Percentiles rank a stretch among this genome's conserved stretches.
Conservation (phyloP, 2,888 invertebrate species). For the Acrocyrtus sp. region DNA sequence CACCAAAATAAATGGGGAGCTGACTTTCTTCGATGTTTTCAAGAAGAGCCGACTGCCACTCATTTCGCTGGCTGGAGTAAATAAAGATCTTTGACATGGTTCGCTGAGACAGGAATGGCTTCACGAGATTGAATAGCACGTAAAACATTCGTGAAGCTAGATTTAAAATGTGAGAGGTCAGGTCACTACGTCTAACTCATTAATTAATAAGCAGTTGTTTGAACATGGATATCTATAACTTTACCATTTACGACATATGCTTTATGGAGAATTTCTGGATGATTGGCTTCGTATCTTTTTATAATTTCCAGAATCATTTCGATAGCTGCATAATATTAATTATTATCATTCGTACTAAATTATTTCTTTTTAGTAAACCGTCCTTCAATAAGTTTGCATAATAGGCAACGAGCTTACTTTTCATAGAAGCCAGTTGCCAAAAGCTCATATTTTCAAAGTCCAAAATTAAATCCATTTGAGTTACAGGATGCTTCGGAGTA, state of each 20-base stretch:
- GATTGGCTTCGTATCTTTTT: slow-evolving; percentile 33
- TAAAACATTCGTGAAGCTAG: slow-evolving; percentile 54
- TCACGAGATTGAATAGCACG: slow-evolving; percentile 52
- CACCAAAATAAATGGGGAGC: slow-evolving; percentile 51
- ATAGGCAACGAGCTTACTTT: slow-evolving; percentile 32
- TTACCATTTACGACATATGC: slow-evolving; percentile 43
- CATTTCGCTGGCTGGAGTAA: slow-evolving; percentile 12
- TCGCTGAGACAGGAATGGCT: slow-evolving; percentile 50
- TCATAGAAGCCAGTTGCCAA: slow-evolving; percentile 51
- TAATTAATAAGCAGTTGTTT: too few relatives aligned
- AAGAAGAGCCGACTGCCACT: slow-evolving; percentile 47
- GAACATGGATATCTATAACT: too few relatives aligned
- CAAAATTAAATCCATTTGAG: slow-evolving; percentile 45
- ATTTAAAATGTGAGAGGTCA: too few relatives aligned
- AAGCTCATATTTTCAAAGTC: slow-evolving; percentile 53
- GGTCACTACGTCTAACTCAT: too few relatives aligned
- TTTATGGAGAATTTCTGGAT: slow-evolving; percentile 37
- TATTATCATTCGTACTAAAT: too few relatives aligned
- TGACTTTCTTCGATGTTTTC: slow-evolving; percentile 38
- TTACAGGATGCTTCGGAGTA: slow-evolving; percentile 27
- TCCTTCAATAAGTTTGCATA: neutral
- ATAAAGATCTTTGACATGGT: slow-evolving; percentile 50
- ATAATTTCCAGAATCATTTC: slow-evolving; percentile 40
- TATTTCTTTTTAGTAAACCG: neutral
- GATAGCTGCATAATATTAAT: slow-evolving; percentile 33